Evolutionary conservation across 2,797 vertebrate species (phyloP).

Genomic region (Chaunax sp.): DNA sequence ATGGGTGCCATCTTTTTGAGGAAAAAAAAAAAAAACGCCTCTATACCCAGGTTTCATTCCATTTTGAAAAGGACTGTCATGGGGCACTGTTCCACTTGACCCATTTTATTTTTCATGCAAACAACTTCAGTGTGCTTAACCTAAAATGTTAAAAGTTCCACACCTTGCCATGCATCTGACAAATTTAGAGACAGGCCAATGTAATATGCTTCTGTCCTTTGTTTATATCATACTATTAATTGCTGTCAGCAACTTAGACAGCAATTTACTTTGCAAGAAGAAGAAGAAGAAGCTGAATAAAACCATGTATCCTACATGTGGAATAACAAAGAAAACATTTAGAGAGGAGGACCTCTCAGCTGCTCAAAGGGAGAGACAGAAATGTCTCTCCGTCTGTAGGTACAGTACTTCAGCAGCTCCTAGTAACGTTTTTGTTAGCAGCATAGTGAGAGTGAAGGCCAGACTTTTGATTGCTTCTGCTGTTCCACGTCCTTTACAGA

Average conservation of each 20-base stretch:
- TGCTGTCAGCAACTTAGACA: constrained; percentile 17
- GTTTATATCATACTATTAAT: constrained; percentile 31
- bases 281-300: constrained; percentile 31
- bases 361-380: constrained; percentile 27
- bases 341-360: constrained; percentile 48
- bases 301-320: constrained; percentile 18
- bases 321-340: constrained; percentile 28
- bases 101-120: constrained; percentile 72
- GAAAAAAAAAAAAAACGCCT: constrained; percentile 22
- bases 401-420: constrained; percentile 71
- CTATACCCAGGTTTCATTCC: constrained; percentile 55
- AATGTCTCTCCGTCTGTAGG: constrained; percentile 61
- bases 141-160: constrained; percentile 54
- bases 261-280: not conserved
- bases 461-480: constrained; percentile 73
- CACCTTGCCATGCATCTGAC: constrained; percentile 29
- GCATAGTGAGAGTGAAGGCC: constrained; percentile 66
- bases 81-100: constrained; percentile 71
- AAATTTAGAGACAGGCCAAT: constrained; percentile 1
- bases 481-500: constrained; percentile 56
- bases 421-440: constrained; percentile 62
- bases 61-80: constrained; percentile 67
- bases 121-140: constrained; percentile 53
- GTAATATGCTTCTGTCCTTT: not conserved
- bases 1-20: constrained; percentile 48